Conservation (phyloP, 1,140 invertebrate species). For the Eurosta solidaginis region DNA sequence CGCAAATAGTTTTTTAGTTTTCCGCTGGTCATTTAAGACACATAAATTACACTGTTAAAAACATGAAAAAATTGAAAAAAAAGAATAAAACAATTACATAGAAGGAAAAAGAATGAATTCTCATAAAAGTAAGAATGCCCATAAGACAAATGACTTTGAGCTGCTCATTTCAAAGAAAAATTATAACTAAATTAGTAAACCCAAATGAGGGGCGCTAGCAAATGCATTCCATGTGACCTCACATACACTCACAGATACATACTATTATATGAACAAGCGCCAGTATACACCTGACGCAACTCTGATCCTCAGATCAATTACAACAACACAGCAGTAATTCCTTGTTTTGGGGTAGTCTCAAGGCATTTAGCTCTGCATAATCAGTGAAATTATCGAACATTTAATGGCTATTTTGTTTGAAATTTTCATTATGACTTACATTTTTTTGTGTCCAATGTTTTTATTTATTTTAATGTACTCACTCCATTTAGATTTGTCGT, state of each 20-base stretch:
- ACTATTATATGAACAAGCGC: background rate
- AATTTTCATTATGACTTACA: constrained; percentile 1
- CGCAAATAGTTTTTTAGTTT: background rate
- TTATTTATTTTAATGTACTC: background rate
- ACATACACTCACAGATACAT: background rate
- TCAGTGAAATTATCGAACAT: constrained; percentile 25
- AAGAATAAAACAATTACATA: background rate
- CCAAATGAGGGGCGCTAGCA: background rate
- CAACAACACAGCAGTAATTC: background rate
- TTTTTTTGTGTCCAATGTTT: background rate
- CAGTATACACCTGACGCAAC: background rate
- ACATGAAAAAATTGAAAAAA: background rate
- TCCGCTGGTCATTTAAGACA: constrained; percentile 3
- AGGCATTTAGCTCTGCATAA: constrained; percentile 13
- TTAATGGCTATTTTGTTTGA: constrained; percentile 24
- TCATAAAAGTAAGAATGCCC: background rate
- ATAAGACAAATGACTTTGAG: constrained; percentile 25
- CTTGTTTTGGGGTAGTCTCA: constrained; percentile 16
- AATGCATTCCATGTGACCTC: background rate
- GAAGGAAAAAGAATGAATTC: background rate
- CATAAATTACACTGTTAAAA: constrained; percentile 8
- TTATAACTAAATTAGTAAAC: constrained; percentile 21
- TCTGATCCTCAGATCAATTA: no score
- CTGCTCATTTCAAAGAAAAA: background rate
- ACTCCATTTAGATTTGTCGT: background rate